Conservation (phyloP, 2,113 vertebrate species). For the Psittacula cyanocephala region DNA sequence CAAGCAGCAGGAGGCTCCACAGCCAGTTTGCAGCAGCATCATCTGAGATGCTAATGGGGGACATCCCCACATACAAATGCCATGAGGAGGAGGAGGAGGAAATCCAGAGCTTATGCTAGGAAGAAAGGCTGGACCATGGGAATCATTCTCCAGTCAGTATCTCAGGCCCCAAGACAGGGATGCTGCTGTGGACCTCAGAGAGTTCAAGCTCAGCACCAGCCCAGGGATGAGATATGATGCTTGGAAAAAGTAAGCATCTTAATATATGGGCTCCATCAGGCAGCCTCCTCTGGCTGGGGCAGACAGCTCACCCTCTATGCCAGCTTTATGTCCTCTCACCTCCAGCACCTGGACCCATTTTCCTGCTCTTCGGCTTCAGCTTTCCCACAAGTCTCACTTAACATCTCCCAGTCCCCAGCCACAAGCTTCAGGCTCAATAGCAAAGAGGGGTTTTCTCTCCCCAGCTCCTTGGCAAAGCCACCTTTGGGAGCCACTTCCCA, state of each 20-base stretch:
- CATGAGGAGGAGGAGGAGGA: not conserved
- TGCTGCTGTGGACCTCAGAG: not conserved
- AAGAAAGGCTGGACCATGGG: not conserved
- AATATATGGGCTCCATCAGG: accelerated
- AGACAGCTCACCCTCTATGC: not conserved
- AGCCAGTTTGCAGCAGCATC: not conserved
- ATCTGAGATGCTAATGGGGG: not conserved
- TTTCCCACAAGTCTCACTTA: not conserved
- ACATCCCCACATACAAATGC: not conserved
- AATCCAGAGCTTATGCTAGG: not conserved
- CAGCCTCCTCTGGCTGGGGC: not conserved
- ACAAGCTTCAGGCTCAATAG: accelerated
- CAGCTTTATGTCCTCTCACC: not conserved
- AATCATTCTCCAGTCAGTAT: not conserved
- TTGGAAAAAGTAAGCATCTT: not conserved
- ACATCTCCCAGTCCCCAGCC: accelerated
- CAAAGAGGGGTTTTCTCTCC: accelerated
- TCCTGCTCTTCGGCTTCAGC: not conserved
- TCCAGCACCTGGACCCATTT: not conserved
- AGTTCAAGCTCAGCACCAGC: not conserved
- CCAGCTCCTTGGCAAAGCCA: not conserved
- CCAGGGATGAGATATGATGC: not conserved
- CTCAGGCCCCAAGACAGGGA: accelerated
- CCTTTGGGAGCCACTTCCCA: accelerated
- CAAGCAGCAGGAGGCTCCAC: not conserved